Evolutionary conservation across 2,797 vertebrate species (phyloP).

Genomic region (Tarsius wallacei): DNA sequence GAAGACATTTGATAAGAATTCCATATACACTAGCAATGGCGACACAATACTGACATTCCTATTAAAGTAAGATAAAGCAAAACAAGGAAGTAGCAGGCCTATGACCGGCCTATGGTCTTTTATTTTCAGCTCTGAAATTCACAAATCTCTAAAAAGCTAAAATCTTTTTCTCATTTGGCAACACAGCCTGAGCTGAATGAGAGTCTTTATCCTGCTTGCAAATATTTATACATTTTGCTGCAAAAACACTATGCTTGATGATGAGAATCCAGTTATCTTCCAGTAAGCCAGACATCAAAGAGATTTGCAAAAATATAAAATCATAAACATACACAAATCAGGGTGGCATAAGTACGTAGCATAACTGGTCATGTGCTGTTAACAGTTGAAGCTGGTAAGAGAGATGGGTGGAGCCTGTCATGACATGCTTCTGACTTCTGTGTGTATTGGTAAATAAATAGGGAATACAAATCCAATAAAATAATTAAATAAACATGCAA

Average conservation of each 20-base stretch:
- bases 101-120: background rate
- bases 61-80: constrained; percentile 22
- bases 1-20: constrained; percentile 56
- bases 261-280: constrained; percentile 22
- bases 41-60: background rate
- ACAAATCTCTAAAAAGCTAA: constrained; percentile 18
- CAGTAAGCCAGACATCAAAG: background rate
- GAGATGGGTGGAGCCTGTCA: background rate
- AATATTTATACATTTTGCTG: background rate
- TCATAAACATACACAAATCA: constrained; percentile 10
- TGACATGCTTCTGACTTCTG: background rate
- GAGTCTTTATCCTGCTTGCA: background rate
- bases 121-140: background rate
- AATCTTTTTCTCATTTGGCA: constrained; percentile 47
- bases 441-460: background rate
- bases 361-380: background rate
- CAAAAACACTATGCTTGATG: background rate
- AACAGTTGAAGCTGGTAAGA: background rate
- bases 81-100: background rate
- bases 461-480: background rate
- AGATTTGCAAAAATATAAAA: constrained; percentile 7
- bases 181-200: background rate
- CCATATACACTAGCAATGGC: background rate
- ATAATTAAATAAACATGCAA: background rate
- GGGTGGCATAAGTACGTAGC: background rate